phyloP scores from a whole-genome alignment of 2,797 vertebrate species.

The Novumbra hubbsi region DNA sequence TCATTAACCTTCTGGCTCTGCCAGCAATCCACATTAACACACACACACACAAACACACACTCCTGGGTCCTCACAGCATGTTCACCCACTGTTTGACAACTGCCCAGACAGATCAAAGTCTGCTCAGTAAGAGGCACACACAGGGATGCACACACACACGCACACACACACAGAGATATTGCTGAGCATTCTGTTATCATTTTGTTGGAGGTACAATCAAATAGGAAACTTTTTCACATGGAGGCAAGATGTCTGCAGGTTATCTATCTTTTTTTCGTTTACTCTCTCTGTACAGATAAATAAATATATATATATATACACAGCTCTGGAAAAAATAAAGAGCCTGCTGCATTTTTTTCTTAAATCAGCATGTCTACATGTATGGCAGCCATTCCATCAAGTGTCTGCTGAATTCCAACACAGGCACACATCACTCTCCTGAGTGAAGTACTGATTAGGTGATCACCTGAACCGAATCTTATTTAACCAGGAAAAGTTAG shows the following conservation, averaged over 20 bases:
- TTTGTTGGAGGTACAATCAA: too few relatives aligned
- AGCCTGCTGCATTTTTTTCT: too few relatives aligned
- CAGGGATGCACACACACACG: conserved; percentile 5
- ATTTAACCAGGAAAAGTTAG: too few relatives aligned
- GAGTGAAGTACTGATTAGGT: too few relatives aligned
- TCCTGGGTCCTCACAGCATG: background rate
- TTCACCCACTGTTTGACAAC: conserved; percentile 13
- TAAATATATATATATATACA: conserved; percentile 1
- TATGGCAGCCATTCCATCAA: too few relatives aligned
- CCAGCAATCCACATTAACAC: conserved; percentile 34
- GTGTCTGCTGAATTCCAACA: too few relatives aligned
- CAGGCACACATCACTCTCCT: too few relatives aligned
- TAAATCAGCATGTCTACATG: too few relatives aligned
- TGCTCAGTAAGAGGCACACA: background rate
- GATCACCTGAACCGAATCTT: too few relatives aligned
- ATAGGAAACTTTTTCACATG: conserved; percentile 10
- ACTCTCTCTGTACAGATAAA: too few relatives aligned
- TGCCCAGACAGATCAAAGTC: conserved; percentile 10
- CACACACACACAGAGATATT: conserved; percentile 3
- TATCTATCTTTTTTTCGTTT: background rate
- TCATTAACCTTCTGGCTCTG: conserved; percentile 49
- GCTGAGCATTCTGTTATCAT: background rate
- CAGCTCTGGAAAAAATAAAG: too few relatives aligned
- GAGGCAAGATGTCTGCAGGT: background rate
- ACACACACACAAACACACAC: conserved; percentile 20